phyloP scores from a whole-genome alignment of 2,797 vertebrate genomes.

The Ctenosaura bakeri region DNA sequence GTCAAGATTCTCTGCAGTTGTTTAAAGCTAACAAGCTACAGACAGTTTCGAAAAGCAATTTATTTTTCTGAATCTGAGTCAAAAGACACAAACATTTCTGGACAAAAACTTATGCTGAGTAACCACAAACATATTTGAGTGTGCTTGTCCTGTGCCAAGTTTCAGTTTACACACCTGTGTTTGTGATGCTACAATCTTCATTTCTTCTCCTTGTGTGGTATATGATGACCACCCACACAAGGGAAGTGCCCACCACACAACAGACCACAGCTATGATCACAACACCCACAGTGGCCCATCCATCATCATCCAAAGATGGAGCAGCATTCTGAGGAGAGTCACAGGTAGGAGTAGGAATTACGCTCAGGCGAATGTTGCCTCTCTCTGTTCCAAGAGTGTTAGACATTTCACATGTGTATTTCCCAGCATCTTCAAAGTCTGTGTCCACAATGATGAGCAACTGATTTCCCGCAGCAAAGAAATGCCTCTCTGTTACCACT shows the following conservation, averaged over 20 bases:
- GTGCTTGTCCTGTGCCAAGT: conserved; percentile 33
- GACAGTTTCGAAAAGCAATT: conserved; percentile 57
- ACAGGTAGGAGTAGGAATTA: conserved; percentile 93
- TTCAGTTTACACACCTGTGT: conserved; percentile 89
- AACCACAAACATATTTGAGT: conserved; percentile 42
- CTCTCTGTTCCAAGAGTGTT: conserved; percentile 94
- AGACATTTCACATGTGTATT: conserved; percentile 97
- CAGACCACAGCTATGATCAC: conserved; percentile 98
- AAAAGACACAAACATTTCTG: conserved; percentile 49
- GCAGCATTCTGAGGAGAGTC: conserved; percentile 86
- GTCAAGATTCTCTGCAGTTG: conserved; percentile 29
- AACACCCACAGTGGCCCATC: conserved; percentile 95
- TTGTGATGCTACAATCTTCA: conserved; percentile 96
- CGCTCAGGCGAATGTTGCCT: conserved; percentile 89
- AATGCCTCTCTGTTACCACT: conserved; percentile 92
- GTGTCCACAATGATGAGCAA: conserved; percentile 96
- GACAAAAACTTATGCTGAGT: conserved; percentile 38
- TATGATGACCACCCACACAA: conserved; percentile 99
- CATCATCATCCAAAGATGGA: conserved; percentile 85
- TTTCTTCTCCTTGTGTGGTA: conserved; percentile 95
- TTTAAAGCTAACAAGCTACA: conserved; percentile 48
- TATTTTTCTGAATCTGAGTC: conserved; percentile 43
- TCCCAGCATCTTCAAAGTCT: conserved; percentile 89
- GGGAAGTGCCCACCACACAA: conserved; percentile 97
- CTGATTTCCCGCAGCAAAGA: conserved; percentile 96